Evolutionary conservation across 2,113 vertebrate genomes (phyloP), one percentile per base, ranked within the genome.

Genomic region (Aix galericulata): DNA sequence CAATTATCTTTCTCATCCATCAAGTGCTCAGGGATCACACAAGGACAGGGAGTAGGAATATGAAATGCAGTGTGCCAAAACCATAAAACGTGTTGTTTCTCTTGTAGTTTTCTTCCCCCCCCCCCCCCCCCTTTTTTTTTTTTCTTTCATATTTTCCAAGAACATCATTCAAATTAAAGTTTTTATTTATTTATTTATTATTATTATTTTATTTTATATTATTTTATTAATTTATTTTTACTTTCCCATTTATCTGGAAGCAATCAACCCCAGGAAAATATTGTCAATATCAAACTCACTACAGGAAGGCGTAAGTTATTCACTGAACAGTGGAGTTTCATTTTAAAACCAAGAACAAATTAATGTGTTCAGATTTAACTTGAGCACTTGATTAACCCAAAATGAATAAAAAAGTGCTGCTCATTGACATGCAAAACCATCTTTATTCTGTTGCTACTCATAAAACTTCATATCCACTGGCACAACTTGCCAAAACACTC

Each of bases 1-100:
- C 96, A 95, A 91, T 97, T 96, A 94, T 96, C 88, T 92, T 96
- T 89, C 90, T 93, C 95, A 96, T 95, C 93, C 67, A 89, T 97
- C 94, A 95, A 95, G 72, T 83, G 91, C 66, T 89, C 74, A 81
- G 88, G 82, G 92, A 96, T 94, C 94, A 93, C 88, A 73, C 80
- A 88, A 96, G 94, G 93, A 94, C 88, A 86, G 34, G 32, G 89
- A 94, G 69, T 53, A 95, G 82, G 76, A 93, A 95, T 87, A 81
- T 21, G 59, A 96, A 93, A 69, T 17, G 73, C 11, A 5, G 36
- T 73, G 46, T 93, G 94, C 94, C 76, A 89, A 91, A 95, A 91
- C 32, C 80, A 93, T 55, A 78, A 84, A 92, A 79, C 2, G 17
- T 89, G 74, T 86, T 93, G 48, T 75, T 93, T 84, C 58, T 80